Evolutionary conservation across 2,888 invertebrate species (phyloP).

Genomic region (Idaea straminata): DNA sequence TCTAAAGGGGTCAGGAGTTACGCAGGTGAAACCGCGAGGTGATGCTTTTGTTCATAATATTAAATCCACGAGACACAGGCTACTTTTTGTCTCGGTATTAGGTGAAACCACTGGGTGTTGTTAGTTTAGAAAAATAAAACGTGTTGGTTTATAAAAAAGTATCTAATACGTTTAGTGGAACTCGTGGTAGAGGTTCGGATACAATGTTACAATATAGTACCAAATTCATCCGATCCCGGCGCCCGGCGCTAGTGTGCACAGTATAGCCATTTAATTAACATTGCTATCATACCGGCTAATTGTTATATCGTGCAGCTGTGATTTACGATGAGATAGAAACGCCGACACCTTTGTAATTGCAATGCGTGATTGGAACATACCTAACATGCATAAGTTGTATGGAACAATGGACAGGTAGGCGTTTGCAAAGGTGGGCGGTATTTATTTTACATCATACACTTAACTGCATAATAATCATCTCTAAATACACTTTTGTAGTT

Average conservation of each 20-base stretch:
- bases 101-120: no score
- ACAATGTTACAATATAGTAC: conserved; percentile 35
- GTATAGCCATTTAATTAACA: conserved; percentile 79
- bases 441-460: conserved; percentile 9
- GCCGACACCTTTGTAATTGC: conserved; percentile 78
- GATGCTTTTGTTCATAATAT: no score
- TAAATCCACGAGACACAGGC: no score
- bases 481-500: background rate
- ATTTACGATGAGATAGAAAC: conserved; percentile 74
- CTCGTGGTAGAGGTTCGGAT: background rate
- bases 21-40: no score
- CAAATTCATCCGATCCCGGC: conserved; percentile 33
- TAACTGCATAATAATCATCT: background rate
- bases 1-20: no score
- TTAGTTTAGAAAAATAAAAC: no score
- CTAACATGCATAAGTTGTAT: conserved; percentile 42
- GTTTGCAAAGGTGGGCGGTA: conserved; percentile 33
- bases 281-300: conserved; percentile 79
- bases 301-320: conserved; percentile 79
- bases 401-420: conserved; percentile 50
- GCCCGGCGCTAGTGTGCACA: conserved; percentile 49
- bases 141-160: no score
- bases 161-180: no score
- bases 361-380: conserved; percentile 64
- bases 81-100: no score